Base-by-base conservation (phyloP, 2,113 vertebrate species). In the Anas platyrhynchos region DNA sequence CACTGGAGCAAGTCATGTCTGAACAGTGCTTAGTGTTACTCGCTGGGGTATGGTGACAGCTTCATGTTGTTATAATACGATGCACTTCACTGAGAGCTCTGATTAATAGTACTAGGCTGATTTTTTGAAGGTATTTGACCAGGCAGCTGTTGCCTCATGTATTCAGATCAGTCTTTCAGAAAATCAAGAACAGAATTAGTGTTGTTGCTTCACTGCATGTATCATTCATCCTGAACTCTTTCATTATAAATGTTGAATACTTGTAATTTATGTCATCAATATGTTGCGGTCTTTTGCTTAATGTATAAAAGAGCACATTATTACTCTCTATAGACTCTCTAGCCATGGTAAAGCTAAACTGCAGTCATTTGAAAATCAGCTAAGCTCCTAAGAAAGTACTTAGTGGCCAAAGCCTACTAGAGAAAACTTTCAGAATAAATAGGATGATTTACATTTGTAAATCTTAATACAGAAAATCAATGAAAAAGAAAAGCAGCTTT, bases 211-310 rank as follows among this genome's bases (percentile, higher is more conserved):
- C 74, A 68, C n/a, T 20, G 8, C 48, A 65, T 71, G 38, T 67
- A 29, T 74, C 44, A 66, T 69, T 88, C 7, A 82, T 55, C 52
- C 23, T 7, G 9, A 92, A 78, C 6, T 58, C 27, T 84, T 94
- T 90, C 58, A 88, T 59, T 89, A 69, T 46, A 73, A 89, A 75
- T 74, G 31, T 25, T 90, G 73, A 94, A 79, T 80, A 50, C 69
- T 91, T 95, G 13, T 58, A 86, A 94, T 85, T 93, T 96, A 69
- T 58, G 15, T 76, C 88, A 82, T 92, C 48, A 78, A 8, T 86
- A 58, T 48, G 7, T 77, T 88, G 52, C 0, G 0, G 41, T 22
- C 12, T 62, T 94, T 94, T 82, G 29, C 78, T 11, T 80, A 55
- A 83, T 38, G 29, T 36, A 20, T 31, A 83, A 88, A 88, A 18